phyloP scores from a whole-genome alignment of 35 echinoderm and acorn worm genomes.

The Lytechinus pictus region DNA sequence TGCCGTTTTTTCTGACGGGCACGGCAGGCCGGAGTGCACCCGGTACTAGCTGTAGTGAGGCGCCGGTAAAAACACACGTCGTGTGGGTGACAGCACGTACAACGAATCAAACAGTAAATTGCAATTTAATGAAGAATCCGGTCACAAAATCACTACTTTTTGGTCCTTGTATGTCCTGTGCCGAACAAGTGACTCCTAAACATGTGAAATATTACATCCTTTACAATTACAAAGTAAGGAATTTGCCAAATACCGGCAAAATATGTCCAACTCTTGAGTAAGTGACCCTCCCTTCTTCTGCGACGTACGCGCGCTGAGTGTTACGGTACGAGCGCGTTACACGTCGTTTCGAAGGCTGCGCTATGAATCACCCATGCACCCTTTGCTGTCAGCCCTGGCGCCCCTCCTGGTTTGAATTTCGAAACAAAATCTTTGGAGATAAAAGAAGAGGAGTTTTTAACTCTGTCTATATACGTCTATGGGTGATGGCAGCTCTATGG shows the following conservation, averaged over 20 bases:
- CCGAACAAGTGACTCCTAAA: background rate
- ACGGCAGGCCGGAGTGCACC: background rate
- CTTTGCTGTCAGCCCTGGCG: no score
- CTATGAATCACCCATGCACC: background rate
- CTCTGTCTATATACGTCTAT: no score
- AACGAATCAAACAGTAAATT: background rate
- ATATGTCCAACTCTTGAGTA: background rate
- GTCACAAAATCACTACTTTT: background rate
- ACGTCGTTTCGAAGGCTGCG: background rate
- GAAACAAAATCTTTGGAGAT: no score
- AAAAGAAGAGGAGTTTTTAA: no score
- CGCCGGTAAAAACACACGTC: background rate
- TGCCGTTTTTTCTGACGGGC: background rate
- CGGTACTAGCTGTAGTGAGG: background rate
- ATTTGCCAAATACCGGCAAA: conserved; percentile 18
- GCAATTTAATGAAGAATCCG: background rate
- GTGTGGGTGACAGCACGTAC: background rate
- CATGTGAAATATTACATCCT: background rate
- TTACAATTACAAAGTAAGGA: background rate
- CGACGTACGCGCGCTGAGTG: background rate
- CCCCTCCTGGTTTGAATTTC: no score
- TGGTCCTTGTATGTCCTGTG: background rate
- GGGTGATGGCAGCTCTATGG: no score
- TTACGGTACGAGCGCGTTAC: background rate
- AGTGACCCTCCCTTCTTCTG: conserved; percentile 33